Percentiles rank a stretch among this genome's conserved stretches.
Conservation (phyloP, 2,888 invertebrate species). For the Epistrophella euchroma region DNA sequence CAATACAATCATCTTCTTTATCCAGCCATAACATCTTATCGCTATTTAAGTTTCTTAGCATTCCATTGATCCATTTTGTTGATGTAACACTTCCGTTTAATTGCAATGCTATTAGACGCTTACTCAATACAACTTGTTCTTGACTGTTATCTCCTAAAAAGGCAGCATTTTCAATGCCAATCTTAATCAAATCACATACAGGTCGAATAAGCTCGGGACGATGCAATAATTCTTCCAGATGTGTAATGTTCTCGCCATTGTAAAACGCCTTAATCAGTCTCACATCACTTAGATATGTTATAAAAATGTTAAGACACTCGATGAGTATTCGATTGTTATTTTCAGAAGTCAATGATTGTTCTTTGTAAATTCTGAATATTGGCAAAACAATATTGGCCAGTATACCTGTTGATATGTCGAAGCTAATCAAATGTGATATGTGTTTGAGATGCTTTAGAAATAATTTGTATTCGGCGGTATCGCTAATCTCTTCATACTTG, state of each 20-base stretch:
- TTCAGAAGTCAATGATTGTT: slow-evolving; percentile 3
- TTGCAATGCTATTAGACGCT: slow-evolving; percentile 81
- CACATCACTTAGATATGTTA: slow-evolving; percentile 82
- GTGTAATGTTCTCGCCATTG: slow-evolving; percentile 81
- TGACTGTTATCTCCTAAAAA: slow-evolving; percentile 81
- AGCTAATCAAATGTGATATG: slow-evolving; percentile 80
- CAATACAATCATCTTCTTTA: slow-evolving; percentile 77
- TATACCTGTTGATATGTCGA: slow-evolving; percentile 80
- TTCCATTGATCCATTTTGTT: slow-evolving; percentile 79
- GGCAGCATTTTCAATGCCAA: slow-evolving; percentile 82
- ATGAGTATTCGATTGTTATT: slow-evolving; percentile 76
- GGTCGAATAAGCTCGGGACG: slow-evolving; percentile 81
- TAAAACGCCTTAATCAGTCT: slow-evolving; percentile 82
- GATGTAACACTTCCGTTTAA: slow-evolving; percentile 80
- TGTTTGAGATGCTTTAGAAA: slow-evolving; percentile 82
- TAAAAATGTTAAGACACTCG: slow-evolving; percentile 82
- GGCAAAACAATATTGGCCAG: slow-evolving; percentile 82
- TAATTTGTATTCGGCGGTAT: slow-evolving; percentile 32
- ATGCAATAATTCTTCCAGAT: slow-evolving; percentile 81
- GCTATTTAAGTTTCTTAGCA: slow-evolving; percentile 77
- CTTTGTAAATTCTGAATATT: slow-evolving; percentile 80
- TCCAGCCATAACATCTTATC: slow-evolving; percentile 77
- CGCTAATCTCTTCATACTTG: slow-evolving; percentile 65
- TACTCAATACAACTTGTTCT: slow-evolving; percentile 79
- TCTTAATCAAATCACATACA: slow-evolving; percentile 82